Evolutionary conservation across 2,113 vertebrate species (phyloP).

Genomic region (Heteronetta atricapilla): DNA sequence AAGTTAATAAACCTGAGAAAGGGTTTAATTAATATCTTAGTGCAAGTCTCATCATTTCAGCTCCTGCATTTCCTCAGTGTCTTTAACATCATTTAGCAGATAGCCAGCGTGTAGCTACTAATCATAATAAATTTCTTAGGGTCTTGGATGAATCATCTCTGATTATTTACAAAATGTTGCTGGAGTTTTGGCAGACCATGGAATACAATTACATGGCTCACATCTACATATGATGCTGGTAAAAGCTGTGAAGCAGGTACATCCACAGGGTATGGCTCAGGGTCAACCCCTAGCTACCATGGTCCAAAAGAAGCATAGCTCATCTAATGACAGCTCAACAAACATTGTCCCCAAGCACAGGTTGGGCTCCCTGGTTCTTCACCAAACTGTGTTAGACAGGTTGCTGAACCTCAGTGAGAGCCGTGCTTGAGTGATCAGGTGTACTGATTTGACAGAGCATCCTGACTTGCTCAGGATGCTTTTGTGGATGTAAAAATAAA

Average conservation of each 20-base stretch:
- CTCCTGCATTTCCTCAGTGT: neutral
- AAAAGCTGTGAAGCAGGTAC: neutral
- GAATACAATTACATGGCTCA: neutral
- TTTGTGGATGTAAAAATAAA: neutral
- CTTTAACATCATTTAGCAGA: neutral
- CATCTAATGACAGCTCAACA: neutral
- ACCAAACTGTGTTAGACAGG: neutral
- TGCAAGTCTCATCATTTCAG: neutral
- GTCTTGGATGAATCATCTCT: neutral
- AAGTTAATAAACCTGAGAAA: neutral
- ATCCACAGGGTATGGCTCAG: neutral
- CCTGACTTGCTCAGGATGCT: neutral
- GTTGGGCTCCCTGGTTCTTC: rapidly evolving
- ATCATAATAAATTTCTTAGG: neutral
- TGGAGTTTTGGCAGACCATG: neutral
- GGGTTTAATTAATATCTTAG: neutral
- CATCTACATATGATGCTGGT: neutral
- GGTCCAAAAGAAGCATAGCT: neutral
- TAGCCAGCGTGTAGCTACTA: neutral
- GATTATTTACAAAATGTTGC: neutral
- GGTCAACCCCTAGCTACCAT: rapidly evolving
- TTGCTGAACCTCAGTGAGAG: neutral
- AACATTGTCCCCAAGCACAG: neutral
- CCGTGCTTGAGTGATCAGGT: neutral
- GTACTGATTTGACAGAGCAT: neutral